A percentile compares a stretch with the other conserved stretches of the same genome.
phyloP scores from a whole-genome alignment of 2,113 vertebrate species.

The Nestor notabilis region DNA sequence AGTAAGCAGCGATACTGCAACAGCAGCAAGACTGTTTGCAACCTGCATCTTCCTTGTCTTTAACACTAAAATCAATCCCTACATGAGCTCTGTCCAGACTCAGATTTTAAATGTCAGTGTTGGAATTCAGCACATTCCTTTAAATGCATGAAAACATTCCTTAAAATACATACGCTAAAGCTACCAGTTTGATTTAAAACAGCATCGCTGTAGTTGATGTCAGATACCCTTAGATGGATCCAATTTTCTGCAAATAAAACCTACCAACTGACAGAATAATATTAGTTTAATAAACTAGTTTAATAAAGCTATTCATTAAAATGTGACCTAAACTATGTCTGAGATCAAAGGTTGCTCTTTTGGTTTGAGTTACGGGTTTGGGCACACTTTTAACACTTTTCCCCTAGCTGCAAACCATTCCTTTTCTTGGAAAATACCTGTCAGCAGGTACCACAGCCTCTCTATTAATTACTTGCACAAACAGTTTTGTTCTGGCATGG shows the following conservation, averaged over 20 bases:
- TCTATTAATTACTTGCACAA: slow-evolving; percentile 35
- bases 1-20: neutral
- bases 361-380: slow-evolving; percentile 41
- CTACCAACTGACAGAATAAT: slow-evolving; percentile 57
- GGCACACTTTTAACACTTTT: slow-evolving; percentile 44
- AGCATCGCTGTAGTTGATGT: neutral
- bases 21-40: neutral
- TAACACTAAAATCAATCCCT: neutral
- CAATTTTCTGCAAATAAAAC: slow-evolving; percentile 64
- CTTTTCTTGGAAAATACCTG: slow-evolving; percentile 53
- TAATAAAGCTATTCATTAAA: slow-evolving; percentile 64
- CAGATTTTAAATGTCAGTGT: neutral
- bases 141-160: slow-evolving; percentile 7
- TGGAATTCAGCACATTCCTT: slow-evolving; percentile 8
- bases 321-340: slow-evolving; percentile 40
- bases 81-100: neutral
- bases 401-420: slow-evolving; percentile 33
- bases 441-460: slow-evolving; percentile 51
- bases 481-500: slow-evolving; percentile 31
- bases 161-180: slow-evolving; percentile 11
- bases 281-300: slow-evolving; percentile 64
- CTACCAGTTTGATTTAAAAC: slow-evolving; percentile 43
- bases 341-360: slow-evolving; percentile 53
- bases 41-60: neutral
- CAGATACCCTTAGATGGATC: slow-evolving; percentile 39